Evolutionary conservation across 1,140 invertebrate genomes (phyloP), one percentile per base, ranked within the genome.

Genomic region (Euborellia annulipes): DNA sequence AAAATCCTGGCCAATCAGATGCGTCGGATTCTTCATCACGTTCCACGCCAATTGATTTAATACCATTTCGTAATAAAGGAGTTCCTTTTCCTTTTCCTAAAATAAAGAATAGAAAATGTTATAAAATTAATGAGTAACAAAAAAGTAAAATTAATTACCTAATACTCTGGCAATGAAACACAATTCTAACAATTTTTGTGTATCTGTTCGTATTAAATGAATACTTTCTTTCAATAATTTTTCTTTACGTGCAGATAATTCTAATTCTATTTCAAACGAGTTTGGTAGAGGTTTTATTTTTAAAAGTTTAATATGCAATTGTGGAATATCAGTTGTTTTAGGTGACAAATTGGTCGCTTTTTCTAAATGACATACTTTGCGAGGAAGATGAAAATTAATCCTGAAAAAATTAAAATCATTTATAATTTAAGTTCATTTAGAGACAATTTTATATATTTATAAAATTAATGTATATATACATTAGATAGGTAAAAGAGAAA

Each of bases 71-170:
- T 45, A 71, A 49, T 49, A 71, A 57, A 19, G 69, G 69, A 2
- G 67, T 71, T 0, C 69, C 69, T 50, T 70, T 69, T 43, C 66
- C 67, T 49, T 69, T 69, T 9, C 64, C 69, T 44, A 70, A 51
- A 0, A 70, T 61, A 34, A 45, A 30, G 20, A 13, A 21, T 14
- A 21, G 1, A 36, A 17, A 16, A 17, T 7, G 3, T 4, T 13
- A 14, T 4, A n/a, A 16, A 17, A 43, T 3, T 17, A 8, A 34
- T 3, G 14, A 6, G 36, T 38, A 38, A 45, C 7, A 45, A 9
- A 36, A 4, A 30, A n/a, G 30, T 20, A 18, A 3, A 36, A 43
- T 16, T 32, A 36, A 0, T 41, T 42, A 47, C 46, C 46, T 34
- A 47, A 42, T 13, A 47, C 46, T 42, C 46, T n/a, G 4, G 39